phyloP scores from a whole-genome alignment of 2,797 vertebrate genomes.

The Merluccius polli region DNA sequence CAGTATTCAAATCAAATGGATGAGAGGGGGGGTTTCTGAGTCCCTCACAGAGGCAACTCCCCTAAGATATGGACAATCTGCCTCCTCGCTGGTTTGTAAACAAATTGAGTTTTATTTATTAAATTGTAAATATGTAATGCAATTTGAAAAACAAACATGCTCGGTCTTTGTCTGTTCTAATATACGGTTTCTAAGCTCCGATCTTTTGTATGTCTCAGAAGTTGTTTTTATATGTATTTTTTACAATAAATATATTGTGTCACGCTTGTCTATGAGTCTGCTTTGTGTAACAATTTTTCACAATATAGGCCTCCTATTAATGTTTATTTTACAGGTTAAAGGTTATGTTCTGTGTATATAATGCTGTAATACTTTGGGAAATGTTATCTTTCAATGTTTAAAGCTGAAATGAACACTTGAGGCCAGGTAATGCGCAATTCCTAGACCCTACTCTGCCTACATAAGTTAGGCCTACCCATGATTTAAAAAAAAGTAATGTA shows the following conservation, averaged over 20 bases:
- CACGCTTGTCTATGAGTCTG: slow-evolving; percentile 53
- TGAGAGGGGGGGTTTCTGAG: slow-evolving; percentile 24
- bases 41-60: slow-evolving; percentile 48
- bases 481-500: too few species aligned
- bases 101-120: slow-evolving; percentile 80
- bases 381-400: too few species aligned
- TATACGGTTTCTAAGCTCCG: slow-evolving; percentile 76
- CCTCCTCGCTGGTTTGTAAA: slow-evolving; percentile 68
- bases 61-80: slow-evolving; percentile 68
- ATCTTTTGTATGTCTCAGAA: slow-evolving; percentile 82
- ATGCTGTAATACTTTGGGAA: too few species aligned
- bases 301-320: too few species aligned
- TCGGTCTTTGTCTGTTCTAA: slow-evolving; percentile 74
- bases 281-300: slow-evolving; percentile 13
- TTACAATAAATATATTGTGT: slow-evolving; percentile 80
- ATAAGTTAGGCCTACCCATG: too few species aligned
- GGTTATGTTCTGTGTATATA: too few species aligned
- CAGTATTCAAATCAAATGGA: slow-evolving; percentile 29
- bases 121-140: slow-evolving; percentile 78
- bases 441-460: too few species aligned
- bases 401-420: too few species aligned
- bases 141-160: slow-evolving; percentile 65
- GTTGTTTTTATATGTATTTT: slow-evolving; percentile 84
- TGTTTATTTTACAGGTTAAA: too few species aligned
- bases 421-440: too few species aligned